Base-by-base conservation (phyloP, 2,888 invertebrate species). In the Chaitophorus viminalis region DNA sequence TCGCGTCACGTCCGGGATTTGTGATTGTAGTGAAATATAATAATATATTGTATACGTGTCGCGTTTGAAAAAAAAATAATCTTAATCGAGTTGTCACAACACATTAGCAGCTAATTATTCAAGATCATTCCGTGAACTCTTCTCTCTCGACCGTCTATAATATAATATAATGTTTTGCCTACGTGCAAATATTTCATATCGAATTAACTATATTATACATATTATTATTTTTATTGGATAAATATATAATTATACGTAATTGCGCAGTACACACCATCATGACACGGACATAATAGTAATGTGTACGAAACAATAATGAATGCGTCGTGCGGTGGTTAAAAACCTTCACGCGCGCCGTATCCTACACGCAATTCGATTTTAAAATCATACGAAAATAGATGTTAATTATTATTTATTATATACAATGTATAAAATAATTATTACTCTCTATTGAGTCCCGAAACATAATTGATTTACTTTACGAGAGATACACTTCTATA, bases 51-150 rank as follows among this genome's bases (percentile, higher is more conserved):
- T 6, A 52, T 17, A 9, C 52, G 52, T 52, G 1, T 21, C 21
- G 9, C 6, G 5, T 60, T 60, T 60, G 60, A 60, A 60, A 60
- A 60, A 60, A n/a, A 25, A 3, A 60, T 25, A 11, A 25, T 25
- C 29, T 29, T 29, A n/a, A 78, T 78, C 60, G 6, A 60, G 14
- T 60, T 33, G 11, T 39, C 11, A n/a, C 33, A 78, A 60, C 33
- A 60, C 60, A 60, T 60, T 78, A 60, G 60, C 33, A 33, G 60
- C 60, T 36, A 60, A 78, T 60, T 60, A 78, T 60, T 36, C 1
- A n/a, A 60, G 78, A 78, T 78, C 33, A 78, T 78, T 78, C 17
- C 25, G 31, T 78, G 78, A 78, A 78, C 60, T 78, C 31, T n/a
- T n/a, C n/a, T n/a, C n/a, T n/a, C n/a, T 78, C 14, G 60, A 60